Evolutionary conservation across 2,113 vertebrate genomes (phyloP), one percentile per base, ranked within the genome.

Genomic region (Heliornis fulica): DNA sequence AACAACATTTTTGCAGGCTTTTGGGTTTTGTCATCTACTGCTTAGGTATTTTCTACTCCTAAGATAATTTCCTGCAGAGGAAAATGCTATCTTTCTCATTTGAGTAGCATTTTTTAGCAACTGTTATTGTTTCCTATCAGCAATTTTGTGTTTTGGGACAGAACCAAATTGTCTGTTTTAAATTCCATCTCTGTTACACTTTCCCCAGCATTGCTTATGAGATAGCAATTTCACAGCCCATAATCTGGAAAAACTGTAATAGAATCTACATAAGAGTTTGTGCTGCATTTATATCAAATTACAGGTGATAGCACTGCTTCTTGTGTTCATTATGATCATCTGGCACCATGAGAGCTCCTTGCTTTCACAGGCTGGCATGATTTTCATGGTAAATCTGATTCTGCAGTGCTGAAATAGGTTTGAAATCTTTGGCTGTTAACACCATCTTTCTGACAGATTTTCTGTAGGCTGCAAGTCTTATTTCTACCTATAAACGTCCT

Each of bases 111-210:
- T 92, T 94, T 89, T 83, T 89, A 93, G 64, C 66, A 94, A 88
- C 25, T 3, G 84, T 93, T 96, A 77, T 81, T 95, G 45, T 93
- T 96, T 91, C 61, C 57, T 89, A 80, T 61, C 68, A 92, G 70
- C 69, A 94, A 31, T 93, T 93, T 36, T 79, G 68, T 83, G 64
- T 91, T 96, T 95, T 96, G 87, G 66, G 69, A 88, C n/a, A 92
- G 78, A 96, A 93, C 48, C 68, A 96, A 95, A 96, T 90, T 86
- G 79, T 78, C 51, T 89, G 32, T 36, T 96, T 87, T 86, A 94
- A 96, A 94, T 96, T 95, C 83, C 32, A 10, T 90, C 51, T 86
- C 64, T 66, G 40, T 63, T 88, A 77, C 32, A 9, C 60, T 95
- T 95, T 71, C 68, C 89, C 43, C 25, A 82, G 76, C 59, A 92